phyloP scores from a whole-genome alignment of 2,888 invertebrate species.

The Clivina fossor region DNA sequence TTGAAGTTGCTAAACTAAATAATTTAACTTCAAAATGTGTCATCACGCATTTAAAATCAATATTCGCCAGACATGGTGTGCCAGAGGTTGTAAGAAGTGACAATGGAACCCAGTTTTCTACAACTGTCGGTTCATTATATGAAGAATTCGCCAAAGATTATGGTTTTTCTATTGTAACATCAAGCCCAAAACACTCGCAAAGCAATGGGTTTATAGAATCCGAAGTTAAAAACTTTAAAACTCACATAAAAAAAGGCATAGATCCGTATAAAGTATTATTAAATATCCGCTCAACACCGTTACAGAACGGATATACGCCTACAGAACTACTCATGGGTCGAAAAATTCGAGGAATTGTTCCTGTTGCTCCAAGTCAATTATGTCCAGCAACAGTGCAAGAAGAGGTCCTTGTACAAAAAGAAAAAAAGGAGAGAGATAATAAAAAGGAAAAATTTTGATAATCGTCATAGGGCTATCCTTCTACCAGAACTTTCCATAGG shows the following conservation, averaged over 20 bases:
- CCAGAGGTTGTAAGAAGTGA: constrained; percentile 39
- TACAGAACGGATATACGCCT: constrained; percentile 41
- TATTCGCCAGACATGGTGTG: constrained; percentile 40
- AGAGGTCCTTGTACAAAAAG: constrained; percentile 20
- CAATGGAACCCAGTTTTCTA: constrained; percentile 39
- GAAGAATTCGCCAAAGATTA: constrained; percentile 37
- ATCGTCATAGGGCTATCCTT: constrained; percentile 34
- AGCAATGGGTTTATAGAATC: constrained; percentile 40
- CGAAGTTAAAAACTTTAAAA: constrained; percentile 40
- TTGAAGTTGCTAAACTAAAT: constrained; percentile 33
- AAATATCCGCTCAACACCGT: constrained; percentile 39
- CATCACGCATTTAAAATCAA: constrained; percentile 30
- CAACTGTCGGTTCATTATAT: constrained; percentile 30
- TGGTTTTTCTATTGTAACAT: constrained; percentile 36
- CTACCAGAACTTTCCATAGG: constrained; percentile 33
- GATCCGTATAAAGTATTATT: constrained; percentile 41
- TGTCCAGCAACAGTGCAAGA: constrained; percentile 13
- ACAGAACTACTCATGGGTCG: constrained; percentile 43
- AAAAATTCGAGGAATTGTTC: constrained; percentile 39
- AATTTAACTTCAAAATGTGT: constrained; percentile 18
- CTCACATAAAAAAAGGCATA: constrained; percentile 39
- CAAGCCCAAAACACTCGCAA: constrained; percentile 39
- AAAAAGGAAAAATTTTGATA: constrained; percentile 37
- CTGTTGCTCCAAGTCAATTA: constrained; percentile 25
- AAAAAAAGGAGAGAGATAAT: constrained; percentile 31